Base-by-base conservation (phyloP, 2,113 vertebrate genomes). In the Amblyornis subalaris region DNA sequence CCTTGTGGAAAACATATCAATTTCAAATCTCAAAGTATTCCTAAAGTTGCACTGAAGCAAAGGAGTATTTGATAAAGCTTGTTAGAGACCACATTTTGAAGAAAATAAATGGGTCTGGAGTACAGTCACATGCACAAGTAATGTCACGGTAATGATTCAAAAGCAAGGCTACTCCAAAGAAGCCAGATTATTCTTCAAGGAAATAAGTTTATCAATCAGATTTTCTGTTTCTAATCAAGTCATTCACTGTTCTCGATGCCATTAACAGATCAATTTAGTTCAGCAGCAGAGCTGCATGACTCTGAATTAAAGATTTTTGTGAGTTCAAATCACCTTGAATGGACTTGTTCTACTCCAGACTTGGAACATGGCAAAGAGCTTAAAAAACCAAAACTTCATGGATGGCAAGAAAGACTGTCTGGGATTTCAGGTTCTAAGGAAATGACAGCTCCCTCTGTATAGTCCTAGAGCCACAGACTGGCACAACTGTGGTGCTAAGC, bases 51-150 rank as follows among this genome's bases (percentile, higher is more conserved):
- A 85, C 3, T 38, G 72, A 77, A 67, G 16, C 42, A 55, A 55
- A 61, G 17, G 22, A 82, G 33, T 71, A 92, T 60, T 69, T 82
- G 45, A 85, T 48, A 81, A 71, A 64, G 31, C 15, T 28, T 78
- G 26, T 60, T 78, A 77, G 48, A 81, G 36, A 82, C 5, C 11
- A 36, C 7, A 48, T 61, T 77, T 81, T 38, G 55, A 80, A 28
- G n/a, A 17, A 51, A 22, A 81, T 28, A 25, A 26, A 9, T 5
- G 13, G 4, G 9, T 88, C 40, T 20, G 12, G 42, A 76, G 40
- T 67, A 71, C 19, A 89, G 40, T 48, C 0, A 1, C 0, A 0
- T 0, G 7, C 21, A 69, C 18, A 75, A 89, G 67, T 51, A 75
- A 31, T 40, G 86, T 20, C 69, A 77, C 0, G 0, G n/a, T 26